Percentiles rank a stretch among this genome's conserved stretches.
Evolutionary conservation across 2,797 vertebrate genomes (phyloP).

Genomic region (Sebastes kiyomatsui): DNA sequence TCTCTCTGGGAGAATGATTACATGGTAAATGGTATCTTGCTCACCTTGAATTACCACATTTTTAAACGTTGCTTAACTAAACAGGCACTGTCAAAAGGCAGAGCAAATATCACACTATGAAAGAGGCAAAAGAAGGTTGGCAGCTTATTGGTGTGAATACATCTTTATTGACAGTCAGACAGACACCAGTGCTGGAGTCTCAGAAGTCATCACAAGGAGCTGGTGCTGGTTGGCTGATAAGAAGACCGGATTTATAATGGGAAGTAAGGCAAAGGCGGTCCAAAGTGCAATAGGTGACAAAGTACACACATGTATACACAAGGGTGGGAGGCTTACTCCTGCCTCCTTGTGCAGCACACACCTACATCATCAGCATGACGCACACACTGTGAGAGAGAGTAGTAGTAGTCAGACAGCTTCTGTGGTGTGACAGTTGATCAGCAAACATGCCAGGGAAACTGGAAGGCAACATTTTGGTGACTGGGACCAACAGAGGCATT

Average conservation of each 20-base stretch:
- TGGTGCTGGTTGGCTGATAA: neutral
- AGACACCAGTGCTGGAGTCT: neutral
- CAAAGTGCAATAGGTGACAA: neutral
- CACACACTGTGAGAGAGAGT: neutral
- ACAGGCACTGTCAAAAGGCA: too few species aligned
- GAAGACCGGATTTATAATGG: neutral
- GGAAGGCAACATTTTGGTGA: constrained; percentile 61
- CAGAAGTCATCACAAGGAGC: neutral
- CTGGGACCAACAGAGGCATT: constrained; percentile 59
- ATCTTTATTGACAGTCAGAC: neutral
- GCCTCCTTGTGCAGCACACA: neutral
- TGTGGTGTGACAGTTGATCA: neutral
- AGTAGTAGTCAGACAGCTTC: neutral
- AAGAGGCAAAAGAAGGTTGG: neutral
- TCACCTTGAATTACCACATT: neutral
- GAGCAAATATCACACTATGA: too few species aligned
- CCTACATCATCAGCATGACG: neutral
- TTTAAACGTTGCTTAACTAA: neutral
- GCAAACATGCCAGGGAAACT: constrained; percentile 39
- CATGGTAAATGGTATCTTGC: neutral
- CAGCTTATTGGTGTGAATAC: neutral
- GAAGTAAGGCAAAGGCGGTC: neutral
- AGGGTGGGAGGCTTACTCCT: neutral
- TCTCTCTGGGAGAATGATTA: neutral
- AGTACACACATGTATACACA: neutral